Base-by-base conservation (phyloP, 2,113 vertebrate genomes). In the Phalacrocorax brasilianus region DNA sequence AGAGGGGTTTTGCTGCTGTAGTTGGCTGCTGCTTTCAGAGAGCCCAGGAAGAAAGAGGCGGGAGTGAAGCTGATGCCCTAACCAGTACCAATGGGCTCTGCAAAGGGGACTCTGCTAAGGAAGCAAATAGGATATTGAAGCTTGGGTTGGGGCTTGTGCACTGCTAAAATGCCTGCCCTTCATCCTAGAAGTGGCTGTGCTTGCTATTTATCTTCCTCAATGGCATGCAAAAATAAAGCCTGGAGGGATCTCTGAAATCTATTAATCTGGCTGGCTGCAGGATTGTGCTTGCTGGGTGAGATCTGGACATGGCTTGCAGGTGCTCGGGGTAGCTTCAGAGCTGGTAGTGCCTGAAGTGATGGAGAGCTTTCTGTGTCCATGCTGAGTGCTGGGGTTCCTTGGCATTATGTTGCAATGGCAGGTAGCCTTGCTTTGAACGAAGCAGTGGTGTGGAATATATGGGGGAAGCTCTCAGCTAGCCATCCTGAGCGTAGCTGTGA, bases 401-500 rank as follows among this genome's bases (percentile, higher is more conserved):
- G 1, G 38, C 22, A 76, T 22, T 12, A 3, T 0, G 0, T 22
- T 83, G 67, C 2, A 1, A 47, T 16, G 32, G 45, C 58, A 52
- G 55, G 53, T 42, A 24, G n/a, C 55, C 30, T 89, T 80, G 42
- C 28, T 68, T 71, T 68, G 59, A 89, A 44, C 26, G 27, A n/a
- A 76, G 26, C 28, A 65, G 32, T 33, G 22, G 9, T 22, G 30
- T 73, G 47, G 33, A 40, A 50, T 56, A 9, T 8, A 13, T 3
- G 5, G n/a, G 15, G 21, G 23, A 82, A 62, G 56, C 49, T 52
- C 40, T 63, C 44, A 30, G 26, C 27, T 59, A 2, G 5, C 38
- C 78, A 12, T 82, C 53, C 62, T 33, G 52, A 85, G 38, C 24
- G 45, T 1, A 2, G 14, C 45, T 3, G 2, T 0, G 0, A 86